Percentiles rank a stretch among this genome's conserved stretches.
These are phyloP conservation scores for Cricetomys ansorgei DNA, from an alignment of 2,113 vertebrate genomes.

Conservation along the genomic window DNA sequence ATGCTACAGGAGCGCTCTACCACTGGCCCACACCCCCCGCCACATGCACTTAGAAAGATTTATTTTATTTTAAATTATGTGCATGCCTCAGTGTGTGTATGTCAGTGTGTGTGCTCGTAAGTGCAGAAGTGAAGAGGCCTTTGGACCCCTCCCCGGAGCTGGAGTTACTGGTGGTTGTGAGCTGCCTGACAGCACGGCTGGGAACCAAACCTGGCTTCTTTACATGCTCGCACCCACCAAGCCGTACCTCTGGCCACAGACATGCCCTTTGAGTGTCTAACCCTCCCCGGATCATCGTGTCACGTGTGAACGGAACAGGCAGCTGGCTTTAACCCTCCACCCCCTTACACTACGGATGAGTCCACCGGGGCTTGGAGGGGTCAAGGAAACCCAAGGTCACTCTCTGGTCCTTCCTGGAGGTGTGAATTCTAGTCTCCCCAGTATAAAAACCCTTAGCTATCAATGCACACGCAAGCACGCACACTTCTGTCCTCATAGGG, in stretches of 20 bases:
- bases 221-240: not conserved
- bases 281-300: rapidly evolving
- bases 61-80: not conserved
- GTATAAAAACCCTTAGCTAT: not conserved
- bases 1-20: not conserved
- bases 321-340: not conserved
- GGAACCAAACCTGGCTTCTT: not conserved
- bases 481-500: not conserved
- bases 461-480: not conserved
- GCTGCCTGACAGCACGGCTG: not conserved
- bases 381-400: not conserved
- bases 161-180: not conserved
- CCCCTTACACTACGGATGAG: not conserved
- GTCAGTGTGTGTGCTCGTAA: not conserved
- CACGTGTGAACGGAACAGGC: rapidly evolving
- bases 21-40: no score
- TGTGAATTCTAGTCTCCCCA: not conserved
- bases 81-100: not conserved
- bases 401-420: not conserved
- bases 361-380: not conserved
- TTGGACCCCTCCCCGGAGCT: not conserved
- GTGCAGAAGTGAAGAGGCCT: not conserved
- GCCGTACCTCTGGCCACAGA: no score
- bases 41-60: not conserved
- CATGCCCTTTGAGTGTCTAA: not conserved